A percentile compares a stretch with the other conserved stretches of the same genome.
Evolutionary conservation across 2,113 vertebrate species (phyloP).

Genomic region (Gila orcuttii): DNA sequence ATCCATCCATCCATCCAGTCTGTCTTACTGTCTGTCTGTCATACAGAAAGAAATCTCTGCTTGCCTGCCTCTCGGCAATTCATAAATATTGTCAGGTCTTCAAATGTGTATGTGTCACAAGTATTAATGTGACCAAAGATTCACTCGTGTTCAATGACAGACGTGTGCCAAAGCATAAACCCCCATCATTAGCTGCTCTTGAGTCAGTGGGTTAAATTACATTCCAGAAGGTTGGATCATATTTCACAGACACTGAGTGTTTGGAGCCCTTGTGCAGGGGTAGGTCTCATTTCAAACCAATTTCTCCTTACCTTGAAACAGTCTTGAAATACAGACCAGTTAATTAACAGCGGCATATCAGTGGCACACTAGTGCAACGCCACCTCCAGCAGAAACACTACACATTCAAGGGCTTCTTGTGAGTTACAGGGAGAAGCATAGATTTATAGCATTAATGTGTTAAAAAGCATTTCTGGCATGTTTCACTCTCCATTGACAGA

Average conservation of each 20-base stretch:
- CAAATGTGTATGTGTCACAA: not conserved
- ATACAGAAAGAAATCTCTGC: not conserved
- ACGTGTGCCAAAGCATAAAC: not conserved
- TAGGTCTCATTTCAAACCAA: slow-evolving; percentile 42
- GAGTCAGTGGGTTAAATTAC: slow-evolving; percentile 34
- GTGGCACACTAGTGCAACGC: slow-evolving; percentile 41
- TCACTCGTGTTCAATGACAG: not conserved
- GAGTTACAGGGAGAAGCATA: not conserved
- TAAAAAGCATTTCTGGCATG: not conserved
- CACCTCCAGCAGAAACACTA: slow-evolving; percentile 26
- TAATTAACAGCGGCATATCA: slow-evolving; percentile 50
- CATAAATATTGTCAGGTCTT: not conserved
- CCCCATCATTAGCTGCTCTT: not conserved
- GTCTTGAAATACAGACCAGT: slow-evolving; percentile 37
- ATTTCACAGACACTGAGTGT: not conserved
- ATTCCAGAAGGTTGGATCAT: slow-evolving; percentile 1
- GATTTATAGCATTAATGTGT: not conserved
- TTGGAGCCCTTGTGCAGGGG: not conserved
- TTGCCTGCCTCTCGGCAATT: not conserved
- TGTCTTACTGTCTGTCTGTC: not conserved
- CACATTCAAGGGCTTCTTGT: slow-evolving; percentile 36
- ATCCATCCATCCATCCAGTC: not conserved
- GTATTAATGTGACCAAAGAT: not conserved
- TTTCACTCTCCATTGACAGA: not conserved
- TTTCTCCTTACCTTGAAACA: not conserved